Evolutionary conservation across 2,888 invertebrate species (phyloP), one percentile per base, ranked within the genome.

Genomic region (Pycnomerus fuliginosus): DNA sequence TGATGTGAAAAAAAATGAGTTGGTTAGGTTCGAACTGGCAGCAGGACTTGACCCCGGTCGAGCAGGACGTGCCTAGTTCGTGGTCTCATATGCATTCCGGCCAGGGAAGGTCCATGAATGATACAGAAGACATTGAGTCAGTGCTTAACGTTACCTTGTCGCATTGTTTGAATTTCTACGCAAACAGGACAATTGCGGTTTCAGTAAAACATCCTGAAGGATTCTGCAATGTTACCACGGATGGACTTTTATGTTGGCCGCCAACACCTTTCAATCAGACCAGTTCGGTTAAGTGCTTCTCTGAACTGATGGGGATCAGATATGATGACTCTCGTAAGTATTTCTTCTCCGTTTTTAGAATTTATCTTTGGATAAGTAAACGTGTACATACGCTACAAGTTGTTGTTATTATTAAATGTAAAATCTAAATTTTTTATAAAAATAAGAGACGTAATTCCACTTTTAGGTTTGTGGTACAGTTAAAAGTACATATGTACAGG

Each of bases 251-350:
- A 20, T 93, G 92, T 69, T 93, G 92, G 93, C 90, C 89, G 7
- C 79, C 83, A 2, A 89, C 91, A 1, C 76, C 80, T 1, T 79
- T 81, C 48, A 85, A 84, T 51, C 79, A 82, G 0, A 69, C 80
- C 33, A 86, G 87, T 1, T 74, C 81, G 15, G 79, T 90, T 53
- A 82, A 84, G 31, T 93, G 93, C 69, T 87, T 92, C 64, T 80
- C 82, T 30, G 85, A 89, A 61, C 76, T 92, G 43, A 79, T 84
- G 55, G 88, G 87, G 45, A 80, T 90, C 42, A 80, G 77, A 54
- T 91, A 91, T 64, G 91, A 92, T 67, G 83, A 82, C 51, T 81
- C 85, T 67, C 83, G 92, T 92, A 74, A 90, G 90, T 87, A 56
- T 36, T 31, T 23, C n/a, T n/a, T n/a, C n/a, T n/a, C n/a, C n/a